Evolutionary conservation across 1,140 invertebrate genomes (phyloP).

Genomic region (Belonocnema kinseyi): DNA sequence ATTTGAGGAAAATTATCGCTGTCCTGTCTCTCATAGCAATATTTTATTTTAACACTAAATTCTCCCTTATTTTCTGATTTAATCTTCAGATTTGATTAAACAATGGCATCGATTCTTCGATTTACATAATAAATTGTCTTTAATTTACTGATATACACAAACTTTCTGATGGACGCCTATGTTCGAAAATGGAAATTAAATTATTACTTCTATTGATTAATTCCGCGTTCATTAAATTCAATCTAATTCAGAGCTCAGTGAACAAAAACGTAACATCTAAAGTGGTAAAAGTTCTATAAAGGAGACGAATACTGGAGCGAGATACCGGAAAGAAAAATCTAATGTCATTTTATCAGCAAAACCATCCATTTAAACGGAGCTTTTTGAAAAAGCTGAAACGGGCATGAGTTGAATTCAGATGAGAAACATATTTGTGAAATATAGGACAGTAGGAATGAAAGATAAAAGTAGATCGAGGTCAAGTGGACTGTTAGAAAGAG

Average conservation of each 20-base stretch:
- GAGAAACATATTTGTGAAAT: slow-evolving; percentile 15
- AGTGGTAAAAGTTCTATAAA: slow-evolving; percentile 1
- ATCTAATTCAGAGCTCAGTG: neutral
- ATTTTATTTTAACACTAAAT: too few species aligned
- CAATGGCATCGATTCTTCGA: too few species aligned
- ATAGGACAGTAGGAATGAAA: neutral
- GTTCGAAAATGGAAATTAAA: too few species aligned
- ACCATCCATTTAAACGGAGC: neutral
- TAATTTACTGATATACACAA: too few species aligned
- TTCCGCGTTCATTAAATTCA: too few species aligned
- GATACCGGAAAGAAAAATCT: neutral
- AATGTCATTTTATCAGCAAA: neutral
- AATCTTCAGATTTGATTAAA: too few species aligned
- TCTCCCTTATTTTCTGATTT: too few species aligned
- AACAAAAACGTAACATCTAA: neutral
- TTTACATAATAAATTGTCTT: too few species aligned
- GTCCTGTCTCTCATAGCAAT: too few species aligned
- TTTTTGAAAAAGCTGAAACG: neutral
- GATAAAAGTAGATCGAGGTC: neutral
- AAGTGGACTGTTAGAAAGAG: neutral
- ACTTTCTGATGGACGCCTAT: too few species aligned
- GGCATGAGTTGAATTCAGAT: slow-evolving; percentile 8
- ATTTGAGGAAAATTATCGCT: too few species aligned
- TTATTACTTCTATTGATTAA: too few species aligned
- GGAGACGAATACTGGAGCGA: neutral